A percentile compares a stretch with the other conserved stretches of the same genome.
Evolutionary conservation across 1,140 invertebrate species (phyloP).

Genomic region (Galendromus occidentalis): DNA sequence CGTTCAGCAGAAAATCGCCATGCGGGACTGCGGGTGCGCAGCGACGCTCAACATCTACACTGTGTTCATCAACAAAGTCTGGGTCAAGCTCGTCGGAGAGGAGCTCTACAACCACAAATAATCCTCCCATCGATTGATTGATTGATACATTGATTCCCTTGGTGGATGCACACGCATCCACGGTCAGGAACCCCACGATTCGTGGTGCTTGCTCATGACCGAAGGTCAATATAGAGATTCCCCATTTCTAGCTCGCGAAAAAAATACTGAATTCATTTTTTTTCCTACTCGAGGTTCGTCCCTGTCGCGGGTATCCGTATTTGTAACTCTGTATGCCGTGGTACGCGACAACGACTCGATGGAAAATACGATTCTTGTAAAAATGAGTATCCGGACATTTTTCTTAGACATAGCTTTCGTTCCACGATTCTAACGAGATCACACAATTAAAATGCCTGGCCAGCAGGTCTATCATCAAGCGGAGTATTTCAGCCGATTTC

Average conservation of each 20-base stretch:
- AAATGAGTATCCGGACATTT: not conserved
- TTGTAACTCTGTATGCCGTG: too few species aligned
- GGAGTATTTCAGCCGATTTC: too few species aligned
- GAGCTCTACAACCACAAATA: too few species aligned
- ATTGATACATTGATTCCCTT: not conserved
- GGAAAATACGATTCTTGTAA: too few species aligned
- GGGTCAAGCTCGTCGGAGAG: not conserved
- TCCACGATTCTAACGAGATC: not conserved
- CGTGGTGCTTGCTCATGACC: not conserved
- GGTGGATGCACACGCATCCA: not conserved
- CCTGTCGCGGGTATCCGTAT: too few species aligned
- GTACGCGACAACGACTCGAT: too few species aligned
- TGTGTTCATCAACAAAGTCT: not conserved
- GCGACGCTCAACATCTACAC: not conserved
- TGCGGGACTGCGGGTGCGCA: not conserved
- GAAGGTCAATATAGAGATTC: not conserved
- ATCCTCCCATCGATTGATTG: not conserved
- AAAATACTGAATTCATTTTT: not conserved
- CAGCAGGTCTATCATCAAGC: too few species aligned
- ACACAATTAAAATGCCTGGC: too few species aligned
- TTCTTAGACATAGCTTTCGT: not conserved
- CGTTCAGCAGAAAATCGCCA: not conserved
- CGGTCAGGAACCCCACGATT: not conserved
- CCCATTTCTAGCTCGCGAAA: not conserved
- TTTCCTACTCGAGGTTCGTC: too few species aligned